Evolutionary conservation across 2,113 vertebrate species (phyloP), one percentile per base, ranked within the genome.

Genomic region (Toxotes chatareus): DNA sequence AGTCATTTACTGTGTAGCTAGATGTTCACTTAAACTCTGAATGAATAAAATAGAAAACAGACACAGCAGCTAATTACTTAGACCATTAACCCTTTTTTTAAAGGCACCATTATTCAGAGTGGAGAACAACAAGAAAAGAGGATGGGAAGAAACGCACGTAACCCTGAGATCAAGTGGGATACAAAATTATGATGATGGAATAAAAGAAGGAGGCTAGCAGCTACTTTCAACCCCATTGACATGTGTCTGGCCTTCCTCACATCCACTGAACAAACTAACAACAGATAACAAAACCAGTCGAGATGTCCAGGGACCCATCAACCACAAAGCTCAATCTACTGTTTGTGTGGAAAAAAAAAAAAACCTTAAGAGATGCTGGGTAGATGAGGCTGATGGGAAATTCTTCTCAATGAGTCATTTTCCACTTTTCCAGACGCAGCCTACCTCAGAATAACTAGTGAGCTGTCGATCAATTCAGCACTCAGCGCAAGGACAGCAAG

Each of bases 391-490:
- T 85, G 73, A 84, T 84, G 65, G 84, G 75, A 84, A 88, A 74
- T 57, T 80, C 67, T 84, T 60, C 53, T 70, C 63, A 73, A 63
- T 76, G 63, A 78, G 47, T 72, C 51, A 84, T 76, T 84, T 84
- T 84, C 71, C 78, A 83, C 69, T 70, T 65, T 68, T 88, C 73
- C 85, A 86, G 81, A 79, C 61, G 42, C 21, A 1, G 47, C 31
- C 79, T 21, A 31, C 61, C 68, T 83, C 73, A 65, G 67, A 89
- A 77, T 74, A 76, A 77, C 63, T 31, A 65, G 57, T 21, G 76
- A 62, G 76, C 65, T 27, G 60, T 17, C n/a, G 84, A 88, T 89
- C 89, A 75, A 88, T 82, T 82, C 60, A 70, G 73, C 71, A 77
- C 81, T 88, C 76, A 74, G 23, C 1, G 36, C 89, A 88, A 90